Evolutionary conservation across 2,113 vertebrate species (phyloP), one percentile per base, ranked within the genome.

Genomic region (Ochotona princeps): DNA sequence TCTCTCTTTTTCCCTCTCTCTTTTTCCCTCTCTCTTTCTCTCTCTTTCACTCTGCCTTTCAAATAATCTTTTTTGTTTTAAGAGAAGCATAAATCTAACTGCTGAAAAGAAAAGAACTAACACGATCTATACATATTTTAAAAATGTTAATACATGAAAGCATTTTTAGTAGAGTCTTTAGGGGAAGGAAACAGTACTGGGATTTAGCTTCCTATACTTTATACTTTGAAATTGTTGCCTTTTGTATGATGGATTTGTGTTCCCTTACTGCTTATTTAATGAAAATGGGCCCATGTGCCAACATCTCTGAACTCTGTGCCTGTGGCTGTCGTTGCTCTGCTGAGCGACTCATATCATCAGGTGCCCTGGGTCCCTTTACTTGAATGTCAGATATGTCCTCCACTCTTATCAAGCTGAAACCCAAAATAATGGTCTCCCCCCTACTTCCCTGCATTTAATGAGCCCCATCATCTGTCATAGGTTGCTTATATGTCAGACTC

Each of bases 31-130:
- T 54, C 51, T 54, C 15, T 10, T 15, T 4, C 51, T 57, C 54
- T 57, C 54, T 57, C 54, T 57, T 57, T 15, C 54, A 57, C 54
- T 57, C 54, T 57, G 54, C 54, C 54, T 20, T 57, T 57, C 54
- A 57, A 57, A 57, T 57, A 57, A 44, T 44, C 38, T 15, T 57
- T 57, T 57, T 57, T 57, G 17, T 17, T 17, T 18, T 17, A 57
- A 57, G 54, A 54, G 63, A 89, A 94, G 63, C 35, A 18, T 23
- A 73, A 90, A 26, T 60, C 61, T n/a, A 73, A 57, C 80, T 92
- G 38, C 70, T 78, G 63, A 65, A 66, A 83, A 90, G 86, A 54
- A 86, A 21, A 2, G 21, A 87, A 90, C 61, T 74, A 35, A 81
- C 87, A 73, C 47, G 32, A 63, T 44, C 76, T 7, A 21, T 35